Percentiles rank a stretch among this genome's conserved stretches.
phyloP scores from a whole-genome alignment of 1,140 invertebrate species.

The Acarapis woodi region DNA sequence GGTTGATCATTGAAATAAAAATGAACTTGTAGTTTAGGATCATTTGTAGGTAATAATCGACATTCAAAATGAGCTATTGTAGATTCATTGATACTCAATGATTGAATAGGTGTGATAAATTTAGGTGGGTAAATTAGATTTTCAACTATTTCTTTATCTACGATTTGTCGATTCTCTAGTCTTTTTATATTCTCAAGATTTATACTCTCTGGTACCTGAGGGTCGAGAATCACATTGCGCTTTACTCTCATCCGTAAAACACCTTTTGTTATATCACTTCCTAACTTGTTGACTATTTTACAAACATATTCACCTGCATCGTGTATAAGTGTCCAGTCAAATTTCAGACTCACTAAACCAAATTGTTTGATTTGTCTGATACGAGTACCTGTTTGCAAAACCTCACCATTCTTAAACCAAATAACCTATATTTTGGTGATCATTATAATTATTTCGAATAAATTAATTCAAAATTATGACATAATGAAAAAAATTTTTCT shows the following conservation, averaged over 20 bases:
- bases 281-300: slow-evolving; percentile 19
- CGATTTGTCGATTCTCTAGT: slow-evolving; percentile 49
- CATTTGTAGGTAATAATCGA: slow-evolving; percentile 80
- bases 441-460: too few relatives aligned
- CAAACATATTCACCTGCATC: slow-evolving; percentile 22
- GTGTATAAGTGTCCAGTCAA: slow-evolving; percentile 21
- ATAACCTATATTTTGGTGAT: too few relatives aligned
- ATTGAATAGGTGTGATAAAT: slow-evolving; percentile 48
- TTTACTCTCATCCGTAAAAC: slow-evolving; percentile 30
- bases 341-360: slow-evolving; percentile 25
- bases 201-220: slow-evolving; percentile 69
- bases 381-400: slow-evolving; percentile 38
- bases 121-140: slow-evolving; percentile 20
- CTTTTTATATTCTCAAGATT: slow-evolving; percentile 69
- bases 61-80: slow-evolving; percentile 56
- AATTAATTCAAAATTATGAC: too few relatives aligned
- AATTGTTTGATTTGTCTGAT: slow-evolving; percentile 26
- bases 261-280: slow-evolving; percentile 43
- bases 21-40: slow-evolving; percentile 68
- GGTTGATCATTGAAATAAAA: slow-evolving; percentile 74
- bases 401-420: slow-evolving; percentile 73
- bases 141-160: slow-evolving; percentile 31
- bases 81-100: slow-evolving; percentile 50
- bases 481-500: too few relatives aligned
- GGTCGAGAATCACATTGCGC: slow-evolving; percentile 59